phyloP scores from a whole-genome alignment of 2,888 invertebrate species.

The Dynastes grantii region DNA sequence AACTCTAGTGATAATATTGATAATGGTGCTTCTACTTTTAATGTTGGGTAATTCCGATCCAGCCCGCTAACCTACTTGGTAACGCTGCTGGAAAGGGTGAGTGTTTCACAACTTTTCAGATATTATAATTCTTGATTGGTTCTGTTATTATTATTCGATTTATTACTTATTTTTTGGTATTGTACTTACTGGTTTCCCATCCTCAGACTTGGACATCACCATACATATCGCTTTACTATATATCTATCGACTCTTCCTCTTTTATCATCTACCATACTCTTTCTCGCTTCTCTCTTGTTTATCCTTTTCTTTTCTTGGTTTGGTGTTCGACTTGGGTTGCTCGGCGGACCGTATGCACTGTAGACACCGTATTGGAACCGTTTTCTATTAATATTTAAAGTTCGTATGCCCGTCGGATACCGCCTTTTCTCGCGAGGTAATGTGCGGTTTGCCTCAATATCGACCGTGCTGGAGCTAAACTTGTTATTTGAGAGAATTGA shows the following conservation, averaged over 20 bases:
- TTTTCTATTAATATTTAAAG: slow-evolving; percentile 55
- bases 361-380: slow-evolving; percentile 7
- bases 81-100: no score
- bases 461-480: slow-evolving; percentile 51
- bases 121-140: no score
- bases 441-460: slow-evolving; percentile 48
- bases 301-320: not conserved
- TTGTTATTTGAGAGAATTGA: slow-evolving; percentile 57
- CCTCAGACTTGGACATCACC: no score
- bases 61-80: no score
- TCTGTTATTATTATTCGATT: no score
- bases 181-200: not conserved
- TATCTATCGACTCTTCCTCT: not conserved
- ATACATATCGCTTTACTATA: no score
- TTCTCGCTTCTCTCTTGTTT: slow-evolving; percentile 10
- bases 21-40: no score
- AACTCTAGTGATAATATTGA: no score
- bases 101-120: no score
- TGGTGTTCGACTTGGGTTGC: not conserved
- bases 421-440: slow-evolving; percentile 52
- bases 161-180: no score
- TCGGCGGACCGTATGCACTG: slow-evolving; percentile 9
- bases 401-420: slow-evolving; percentile 53
- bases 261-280: slow-evolving; percentile 14
- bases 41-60: no score